phyloP scores from a whole-genome alignment of 2,797 vertebrate species.

The Hippopotamyrus pictus region DNA sequence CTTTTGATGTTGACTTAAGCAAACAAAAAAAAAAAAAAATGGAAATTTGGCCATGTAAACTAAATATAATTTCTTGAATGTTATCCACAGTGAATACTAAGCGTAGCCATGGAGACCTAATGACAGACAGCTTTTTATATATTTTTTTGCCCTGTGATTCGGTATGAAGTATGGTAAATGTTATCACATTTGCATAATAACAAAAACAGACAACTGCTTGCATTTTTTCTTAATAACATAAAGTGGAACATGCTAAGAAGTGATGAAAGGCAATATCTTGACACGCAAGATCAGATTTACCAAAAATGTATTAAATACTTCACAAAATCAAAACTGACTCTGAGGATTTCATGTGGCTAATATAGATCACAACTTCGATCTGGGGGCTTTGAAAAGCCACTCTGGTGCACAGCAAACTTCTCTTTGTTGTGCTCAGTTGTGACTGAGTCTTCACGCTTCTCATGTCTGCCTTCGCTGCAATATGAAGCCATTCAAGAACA shows the following conservation, averaged over 20 bases:
- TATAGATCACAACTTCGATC: neutral
- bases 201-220: neutral
- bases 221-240: neutral
- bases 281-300: neutral
- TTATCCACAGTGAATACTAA: neutral
- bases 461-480: neutral
- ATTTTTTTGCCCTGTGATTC: neutral
- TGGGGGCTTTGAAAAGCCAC: neutral
- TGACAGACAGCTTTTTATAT: neutral
- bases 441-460: neutral
- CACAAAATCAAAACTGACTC: neutral
- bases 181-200: neutral
- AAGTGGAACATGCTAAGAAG: neutral
- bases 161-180: neutral
- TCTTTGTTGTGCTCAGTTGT: neutral
- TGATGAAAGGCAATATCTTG: neutral
- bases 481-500: neutral
- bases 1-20: constrained; percentile 15
- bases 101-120: neutral
- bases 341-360: neutral
- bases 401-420: neutral
- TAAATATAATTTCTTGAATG: constrained; percentile 5
- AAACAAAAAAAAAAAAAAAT: neutral
- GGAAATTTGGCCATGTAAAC: constrained; percentile 8
- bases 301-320: neutral